Conservation (phyloP, 1,140 invertebrate genomes). For the Pseudoatta argentina region DNA sequence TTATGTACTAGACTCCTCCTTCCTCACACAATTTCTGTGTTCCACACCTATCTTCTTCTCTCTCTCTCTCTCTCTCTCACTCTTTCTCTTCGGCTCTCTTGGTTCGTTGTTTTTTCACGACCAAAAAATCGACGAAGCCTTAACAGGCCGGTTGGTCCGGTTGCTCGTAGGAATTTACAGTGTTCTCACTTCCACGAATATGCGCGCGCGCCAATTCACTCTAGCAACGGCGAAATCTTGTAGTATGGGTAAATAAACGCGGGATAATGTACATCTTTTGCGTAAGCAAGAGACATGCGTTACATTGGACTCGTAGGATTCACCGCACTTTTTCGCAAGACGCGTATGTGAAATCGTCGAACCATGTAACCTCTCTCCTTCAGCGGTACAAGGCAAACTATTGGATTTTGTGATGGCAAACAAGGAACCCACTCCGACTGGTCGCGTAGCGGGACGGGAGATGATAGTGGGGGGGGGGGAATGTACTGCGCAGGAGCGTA, state of each 20-base stretch:
- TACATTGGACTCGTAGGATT: constrained; percentile 28
- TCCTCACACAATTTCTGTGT: constrained; percentile 7
- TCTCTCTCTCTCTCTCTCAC: neutral
- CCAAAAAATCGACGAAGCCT: constrained; percentile 76
- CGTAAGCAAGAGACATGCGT: constrained; percentile 32
- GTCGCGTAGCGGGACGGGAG: constrained; percentile 83
- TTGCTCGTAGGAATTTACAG: constrained; percentile 75
- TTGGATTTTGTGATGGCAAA: constrained; percentile 87
- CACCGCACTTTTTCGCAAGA: constrained; percentile 74
- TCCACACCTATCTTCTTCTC: constrained; percentile 20
- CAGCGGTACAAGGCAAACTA: constrained; percentile 85
- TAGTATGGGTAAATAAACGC: constrained; percentile 72
- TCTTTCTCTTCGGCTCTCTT: constrained; percentile 13
- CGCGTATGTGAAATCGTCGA: constrained; percentile 68
- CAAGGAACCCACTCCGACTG: constrained; percentile 87
- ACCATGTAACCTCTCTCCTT: constrained; percentile 81
- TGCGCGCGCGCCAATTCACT: constrained; percentile 7
- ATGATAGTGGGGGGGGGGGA: no score
- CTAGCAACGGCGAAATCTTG: constrained; percentile 72
- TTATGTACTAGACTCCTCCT: constrained; percentile 46
- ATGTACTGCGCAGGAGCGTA: constrained; percentile 75
- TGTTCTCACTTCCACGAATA: constrained; percentile 63
- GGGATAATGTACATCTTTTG: constrained; percentile 74
- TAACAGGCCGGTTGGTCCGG: constrained; percentile 79
- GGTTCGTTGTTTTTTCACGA: constrained; percentile 66